Percentiles rank a stretch among this genome's conserved stretches.
phyloP scores from a whole-genome alignment of 1,140 invertebrate genomes.

The Spodoptera frugiperda region DNA sequence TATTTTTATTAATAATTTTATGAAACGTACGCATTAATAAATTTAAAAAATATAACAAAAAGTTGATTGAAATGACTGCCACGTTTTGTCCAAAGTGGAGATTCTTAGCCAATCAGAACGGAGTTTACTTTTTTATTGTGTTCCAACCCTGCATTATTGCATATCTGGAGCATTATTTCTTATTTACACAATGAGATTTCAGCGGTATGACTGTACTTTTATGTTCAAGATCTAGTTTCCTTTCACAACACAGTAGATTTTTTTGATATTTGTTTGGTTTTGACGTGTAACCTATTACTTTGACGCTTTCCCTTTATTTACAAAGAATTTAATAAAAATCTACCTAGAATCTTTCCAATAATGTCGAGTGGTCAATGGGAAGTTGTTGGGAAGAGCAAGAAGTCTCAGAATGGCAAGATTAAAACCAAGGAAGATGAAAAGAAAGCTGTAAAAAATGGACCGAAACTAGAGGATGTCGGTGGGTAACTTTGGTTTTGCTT shows the following conservation, averaged over 20 bases:
- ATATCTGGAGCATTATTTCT: neutral
- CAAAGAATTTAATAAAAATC: slow-evolving; percentile 66
- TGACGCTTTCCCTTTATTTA: slow-evolving; percentile 77
- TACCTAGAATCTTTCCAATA: slow-evolving; percentile 63
- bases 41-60: neutral
- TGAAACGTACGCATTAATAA: neutral
- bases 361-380: slow-evolving; percentile 92
- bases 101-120: slow-evolving; percentile 70
- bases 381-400: slow-evolving; percentile 91
- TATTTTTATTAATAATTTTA: no score
- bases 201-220: neutral
- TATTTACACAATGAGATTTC: neutral
- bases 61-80: slow-evolving; percentile 61
- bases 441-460: slow-evolving; percentile 77
- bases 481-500: slow-evolving; percentile 51
- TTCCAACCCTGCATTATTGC: slow-evolving; percentile 35
- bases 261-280: slow-evolving; percentile 77
- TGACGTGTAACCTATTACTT: slow-evolving; percentile 78
- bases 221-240: neutral
- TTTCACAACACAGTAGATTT: slow-evolving; percentile 52
- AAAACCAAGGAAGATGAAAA: slow-evolving; percentile 88
- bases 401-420: slow-evolving; percentile 88
- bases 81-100: slow-evolving; percentile 83
- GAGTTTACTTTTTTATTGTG: slow-evolving; percentile 52
- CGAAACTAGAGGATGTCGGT: slow-evolving; percentile 80